Percentiles rank a stretch among this genome's conserved stretches.
Conservation (phyloP, 2,113 vertebrate species). For the Prunella himalayana region DNA sequence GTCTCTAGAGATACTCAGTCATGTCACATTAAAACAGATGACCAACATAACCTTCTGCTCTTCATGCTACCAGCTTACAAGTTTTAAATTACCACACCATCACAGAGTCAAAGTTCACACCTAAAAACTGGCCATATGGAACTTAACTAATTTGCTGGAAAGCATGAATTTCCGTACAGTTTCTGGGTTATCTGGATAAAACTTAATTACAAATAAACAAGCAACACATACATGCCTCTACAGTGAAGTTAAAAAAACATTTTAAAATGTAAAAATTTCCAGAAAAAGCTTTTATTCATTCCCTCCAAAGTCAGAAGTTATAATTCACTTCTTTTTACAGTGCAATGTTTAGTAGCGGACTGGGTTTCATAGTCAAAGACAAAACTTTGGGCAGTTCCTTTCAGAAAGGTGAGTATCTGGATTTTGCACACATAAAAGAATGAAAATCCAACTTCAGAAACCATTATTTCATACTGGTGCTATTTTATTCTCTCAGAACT, state of each 20-base stretch:
- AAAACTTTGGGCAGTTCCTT: neutral
- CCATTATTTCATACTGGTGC: neutral
- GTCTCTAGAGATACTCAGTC: neutral
- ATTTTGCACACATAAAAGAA: neutral
- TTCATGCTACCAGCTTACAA: neutral
- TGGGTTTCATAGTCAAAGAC: neutral
- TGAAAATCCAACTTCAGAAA: neutral
- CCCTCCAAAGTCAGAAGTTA: neutral
- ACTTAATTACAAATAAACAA: neutral
- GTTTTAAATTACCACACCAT: neutral
- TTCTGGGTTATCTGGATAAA: neutral
- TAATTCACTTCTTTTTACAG: neutral
- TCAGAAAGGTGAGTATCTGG: neutral
- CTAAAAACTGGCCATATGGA: neutral
- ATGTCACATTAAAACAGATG: accelerated
- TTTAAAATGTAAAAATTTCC: neutral
- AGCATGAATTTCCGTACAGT: neutral
- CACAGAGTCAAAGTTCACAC: neutral
- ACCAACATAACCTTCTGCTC: neutral
- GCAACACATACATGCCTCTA: accelerated
- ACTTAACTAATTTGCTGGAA: neutral
- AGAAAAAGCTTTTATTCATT: neutral
- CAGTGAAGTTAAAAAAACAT: neutral
- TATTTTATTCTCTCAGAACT: neutral
- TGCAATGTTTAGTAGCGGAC: neutral